phyloP scores from a whole-genome alignment of 2,888 invertebrate genomes.

The Parelbella ahira region DNA sequence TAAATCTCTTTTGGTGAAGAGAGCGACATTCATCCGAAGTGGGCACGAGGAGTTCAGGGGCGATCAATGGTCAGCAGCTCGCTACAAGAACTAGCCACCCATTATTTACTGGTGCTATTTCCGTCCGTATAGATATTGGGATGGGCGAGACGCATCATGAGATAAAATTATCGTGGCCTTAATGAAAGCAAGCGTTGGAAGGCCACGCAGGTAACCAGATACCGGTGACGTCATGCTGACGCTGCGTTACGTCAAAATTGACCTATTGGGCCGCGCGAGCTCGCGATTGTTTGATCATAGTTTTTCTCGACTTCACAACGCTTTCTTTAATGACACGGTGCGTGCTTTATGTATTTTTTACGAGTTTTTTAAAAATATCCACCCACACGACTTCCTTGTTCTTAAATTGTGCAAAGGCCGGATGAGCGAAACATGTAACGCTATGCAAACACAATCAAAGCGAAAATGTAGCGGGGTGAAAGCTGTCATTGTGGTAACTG shows the following conservation, averaged over 20 bases:
- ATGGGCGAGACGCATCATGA: slow-evolving; percentile 56
- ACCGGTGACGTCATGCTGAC: slow-evolving; percentile 59
- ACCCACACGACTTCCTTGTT: slow-evolving; percentile 17
- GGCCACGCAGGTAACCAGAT: slow-evolving; percentile 69
- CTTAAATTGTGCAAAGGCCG: slow-evolving; percentile 18
- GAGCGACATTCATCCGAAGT: too few relatives aligned
- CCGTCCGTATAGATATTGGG: slow-evolving; percentile 50
- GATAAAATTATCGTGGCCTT: slow-evolving; percentile 76
- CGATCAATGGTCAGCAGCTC: slow-evolving; percentile 28
- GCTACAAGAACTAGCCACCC: slow-evolving; percentile 29
- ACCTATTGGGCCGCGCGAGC: slow-evolving; percentile 35
- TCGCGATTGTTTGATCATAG: slow-evolving; percentile 30
- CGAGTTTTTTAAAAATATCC: slow-evolving; percentile 10
- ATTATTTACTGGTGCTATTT: slow-evolving; percentile 50
- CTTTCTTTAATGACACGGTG: slow-evolving; percentile 24
- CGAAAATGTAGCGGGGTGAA: too few relatives aligned
- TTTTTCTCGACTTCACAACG: slow-evolving; percentile 8
- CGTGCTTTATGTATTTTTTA: slow-evolving; percentile 25
- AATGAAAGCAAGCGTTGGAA: slow-evolving; percentile 62
- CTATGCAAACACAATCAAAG: not conserved
- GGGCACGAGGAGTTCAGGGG: slow-evolving; percentile 30
- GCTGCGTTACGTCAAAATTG: slow-evolving; percentile 44
- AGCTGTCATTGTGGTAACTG: too few relatives aligned
- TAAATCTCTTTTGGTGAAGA: slow-evolving; percentile 37
- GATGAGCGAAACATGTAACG: not conserved